Percentiles rank a stretch among this genome's conserved stretches.
Conservation (phyloP, 2,113 vertebrate genomes). For the Otis tarda region DNA sequence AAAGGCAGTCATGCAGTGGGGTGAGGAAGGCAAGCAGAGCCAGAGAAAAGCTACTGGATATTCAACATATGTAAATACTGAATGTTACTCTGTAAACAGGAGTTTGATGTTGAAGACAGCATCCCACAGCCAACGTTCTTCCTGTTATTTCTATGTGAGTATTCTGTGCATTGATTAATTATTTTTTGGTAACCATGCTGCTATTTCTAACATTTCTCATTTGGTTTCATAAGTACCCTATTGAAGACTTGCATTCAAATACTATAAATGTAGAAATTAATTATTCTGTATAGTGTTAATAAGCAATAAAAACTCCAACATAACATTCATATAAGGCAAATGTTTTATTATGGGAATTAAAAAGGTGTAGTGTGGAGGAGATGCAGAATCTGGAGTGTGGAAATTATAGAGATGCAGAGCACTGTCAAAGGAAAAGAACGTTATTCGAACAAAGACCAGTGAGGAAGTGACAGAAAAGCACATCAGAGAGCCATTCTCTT, state of each 20-base stretch:
- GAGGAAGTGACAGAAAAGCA: background rate
- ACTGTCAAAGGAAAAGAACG: constrained; percentile 20
- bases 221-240: background rate
- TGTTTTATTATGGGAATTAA: background rate
- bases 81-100: background rate
- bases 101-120: background rate
- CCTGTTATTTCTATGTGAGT: background rate
- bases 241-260: background rate
- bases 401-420: background rate
- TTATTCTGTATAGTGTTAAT: background rate
- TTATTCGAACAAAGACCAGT: background rate
- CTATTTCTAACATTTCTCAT: background rate
- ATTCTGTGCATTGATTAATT: background rate
- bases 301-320: background rate
- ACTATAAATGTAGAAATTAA: background rate
- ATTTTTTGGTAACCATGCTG: background rate
- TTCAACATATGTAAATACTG: background rate
- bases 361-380: background rate
- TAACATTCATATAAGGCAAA: background rate
- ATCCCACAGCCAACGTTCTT: background rate
- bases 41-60: background rate
- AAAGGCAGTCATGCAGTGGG: background rate
- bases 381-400: background rate
- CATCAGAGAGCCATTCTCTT: constrained; percentile 42
- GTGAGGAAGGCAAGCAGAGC: background rate